Conservation (phyloP, 2,888 invertebrate genomes). For the Temnothorax rugatulus region DNA sequence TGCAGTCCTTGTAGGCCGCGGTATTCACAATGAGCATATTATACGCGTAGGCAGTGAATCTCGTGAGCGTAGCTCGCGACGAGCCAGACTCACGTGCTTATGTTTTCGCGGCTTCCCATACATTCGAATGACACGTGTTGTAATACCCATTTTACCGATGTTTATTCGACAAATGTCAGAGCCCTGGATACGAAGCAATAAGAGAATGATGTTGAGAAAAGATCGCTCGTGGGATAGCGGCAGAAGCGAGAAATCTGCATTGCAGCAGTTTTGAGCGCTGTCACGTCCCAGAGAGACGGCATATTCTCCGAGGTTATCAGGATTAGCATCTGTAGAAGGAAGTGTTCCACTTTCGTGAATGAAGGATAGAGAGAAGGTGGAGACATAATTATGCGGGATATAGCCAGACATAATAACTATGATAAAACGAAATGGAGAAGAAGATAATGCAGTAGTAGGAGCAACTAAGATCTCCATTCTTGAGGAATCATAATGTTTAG, state of each 20-base stretch:
- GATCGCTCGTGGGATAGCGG: neutral
- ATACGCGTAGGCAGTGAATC: constrained; percentile 43
- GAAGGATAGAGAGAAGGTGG: constrained; percentile 62
- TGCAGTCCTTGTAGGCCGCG: constrained; percentile 30
- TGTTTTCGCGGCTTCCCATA: constrained; percentile 20
- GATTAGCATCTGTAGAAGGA: constrained; percentile 82
- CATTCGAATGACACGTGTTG: constrained; percentile 28
- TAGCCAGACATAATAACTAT: constrained; percentile 50
- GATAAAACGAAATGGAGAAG: constrained; percentile 50
- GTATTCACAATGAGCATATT: constrained; percentile 12
- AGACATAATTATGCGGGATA: constrained; percentile 62
- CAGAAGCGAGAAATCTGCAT: constrained; percentile 30
- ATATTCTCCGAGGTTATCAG: constrained; percentile 71
- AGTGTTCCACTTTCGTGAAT: constrained; percentile 80
- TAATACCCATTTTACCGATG: constrained; percentile 41
- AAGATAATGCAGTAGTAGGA: constrained; percentile 32
- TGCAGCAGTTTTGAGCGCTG: constrained; percentile 64
- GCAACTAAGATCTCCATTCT: constrained; percentile 50
- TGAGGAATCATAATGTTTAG: constrained; percentile 54
- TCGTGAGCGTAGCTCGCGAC: constrained; percentile 45
- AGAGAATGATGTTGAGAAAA: constrained; percentile 16
- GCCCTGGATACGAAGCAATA: constrained; percentile 22
- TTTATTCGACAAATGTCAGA: constrained; percentile 43
- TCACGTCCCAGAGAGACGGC: constrained; percentile 64
- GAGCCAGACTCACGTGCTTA: constrained; percentile 48